Evolutionary conservation across 2,797 vertebrate genomes (phyloP).

Genomic region (Ceryle rudis): DNA sequence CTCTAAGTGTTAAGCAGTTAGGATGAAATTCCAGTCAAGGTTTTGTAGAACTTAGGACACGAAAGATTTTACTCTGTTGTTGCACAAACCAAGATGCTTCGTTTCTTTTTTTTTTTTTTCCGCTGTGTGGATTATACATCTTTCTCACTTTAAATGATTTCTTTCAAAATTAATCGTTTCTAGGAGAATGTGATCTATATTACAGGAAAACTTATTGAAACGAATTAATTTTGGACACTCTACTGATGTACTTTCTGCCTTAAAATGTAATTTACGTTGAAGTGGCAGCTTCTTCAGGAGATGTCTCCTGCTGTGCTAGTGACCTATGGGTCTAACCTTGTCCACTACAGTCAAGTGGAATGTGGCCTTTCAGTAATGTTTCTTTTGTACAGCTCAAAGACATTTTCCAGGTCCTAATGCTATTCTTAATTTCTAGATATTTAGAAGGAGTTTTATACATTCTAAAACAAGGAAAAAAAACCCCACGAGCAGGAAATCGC

Average conservation of each 20-base stretch:
- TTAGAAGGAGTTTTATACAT: not conserved
- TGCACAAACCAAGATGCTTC: not conserved
- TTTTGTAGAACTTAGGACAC: not conserved
- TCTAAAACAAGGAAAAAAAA: not conserved
- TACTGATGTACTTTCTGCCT: not conserved
- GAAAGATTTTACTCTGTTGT: not conserved
- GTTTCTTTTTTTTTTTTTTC: not conserved
- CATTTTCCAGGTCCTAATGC: not conserved
- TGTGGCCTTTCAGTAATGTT: not conserved
- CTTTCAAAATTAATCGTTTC: not conserved
- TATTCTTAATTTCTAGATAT: not conserved
- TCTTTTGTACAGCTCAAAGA: not conserved
- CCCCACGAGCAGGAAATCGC: not conserved
- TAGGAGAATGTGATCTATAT: not conserved
- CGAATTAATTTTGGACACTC: not conserved
- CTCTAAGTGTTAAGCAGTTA: not conserved
- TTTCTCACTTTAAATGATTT: not conserved
- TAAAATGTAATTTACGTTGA: not conserved
- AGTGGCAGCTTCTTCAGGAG: not conserved
- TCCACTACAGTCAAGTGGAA: not conserved
- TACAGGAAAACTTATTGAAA: not conserved
- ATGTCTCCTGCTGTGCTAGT: not conserved
- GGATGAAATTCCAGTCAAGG: not conserved
- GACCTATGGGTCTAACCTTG: not conserved
- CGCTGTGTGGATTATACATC: not conserved